Evolutionary conservation across 2,797 vertebrate species (phyloP), one percentile per base, ranked within the genome.

Genomic region (Acestrorhynchus altus): DNA sequence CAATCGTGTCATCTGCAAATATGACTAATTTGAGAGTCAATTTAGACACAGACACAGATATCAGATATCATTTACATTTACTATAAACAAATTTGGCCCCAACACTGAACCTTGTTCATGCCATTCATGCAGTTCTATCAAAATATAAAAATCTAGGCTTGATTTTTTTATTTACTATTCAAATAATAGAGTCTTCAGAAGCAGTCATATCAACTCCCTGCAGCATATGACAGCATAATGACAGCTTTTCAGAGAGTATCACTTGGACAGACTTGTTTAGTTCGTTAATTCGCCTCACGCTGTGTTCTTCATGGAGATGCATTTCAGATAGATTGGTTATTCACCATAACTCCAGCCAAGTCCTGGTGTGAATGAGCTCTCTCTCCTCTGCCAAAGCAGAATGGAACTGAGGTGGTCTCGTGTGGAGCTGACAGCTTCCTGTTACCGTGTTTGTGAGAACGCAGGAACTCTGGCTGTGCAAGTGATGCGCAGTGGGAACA

Each of bases 341-440:
- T 49, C 39, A 28, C 42, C 54, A 69, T 46, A 65, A 10, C 5
- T 35, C 18, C 11, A 65, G 59, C 61, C 72, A 66, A 71, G 28
- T 16, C 42, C 20, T 65, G 68, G 15, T 63, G 73, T 77, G 66
- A 79, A 74, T 42, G 39, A 28, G 52, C 60, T 39, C 39, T 28
- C 70, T 80, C 52, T 74, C 11, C 2, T 35, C 60, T 76, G 52
- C 81, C 79, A 77, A 80, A 61, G 16, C 84, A 95, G 92, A 22
- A 79, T 94, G 85, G 89, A 94, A 74, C 74, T 93, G 78, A 90
- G 87, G 64, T 88, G 90, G 88, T 93, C 90, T 24, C 87, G 88
- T 39, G 87, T 91, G 67, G 88, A 95, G 89, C 35, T 94, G 75
- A 87, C 86, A 0, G 82, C 83, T 46, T 90, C 88, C 78, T 94